These are phyloP conservation scores for Pampus argenteus DNA, from an alignment of 2,797 vertebrate species.

Conservation along the genomic window DNA sequence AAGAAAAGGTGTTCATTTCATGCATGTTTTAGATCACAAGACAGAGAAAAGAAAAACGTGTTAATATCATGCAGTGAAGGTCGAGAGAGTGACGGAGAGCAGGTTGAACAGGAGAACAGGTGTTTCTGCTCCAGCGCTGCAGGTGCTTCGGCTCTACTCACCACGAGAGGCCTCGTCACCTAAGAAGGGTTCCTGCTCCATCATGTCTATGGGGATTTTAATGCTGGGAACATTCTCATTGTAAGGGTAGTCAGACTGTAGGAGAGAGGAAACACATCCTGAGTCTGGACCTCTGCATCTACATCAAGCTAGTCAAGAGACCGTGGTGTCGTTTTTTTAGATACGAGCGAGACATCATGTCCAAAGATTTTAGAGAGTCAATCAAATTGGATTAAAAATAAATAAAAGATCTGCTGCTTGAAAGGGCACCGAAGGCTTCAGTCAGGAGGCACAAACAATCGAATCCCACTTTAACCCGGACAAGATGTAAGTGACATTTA, in stretches of 20 bases:
- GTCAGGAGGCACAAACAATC: not conserved
- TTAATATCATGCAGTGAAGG: conserved; percentile 40
- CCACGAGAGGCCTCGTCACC: conserved; percentile 95
- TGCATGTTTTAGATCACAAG: conserved; percentile 21
- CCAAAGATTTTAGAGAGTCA: not conserved
- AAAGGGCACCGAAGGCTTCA: not conserved
- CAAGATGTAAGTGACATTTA: not conserved
- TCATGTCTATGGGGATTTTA: conserved; percentile 99
- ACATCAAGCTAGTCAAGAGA: too few relatives aligned
- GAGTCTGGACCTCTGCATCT: conserved; percentile 25
- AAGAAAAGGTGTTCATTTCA: conserved; percentile 2
- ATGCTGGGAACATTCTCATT: conserved; percentile 97
- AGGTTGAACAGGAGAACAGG: not conserved
- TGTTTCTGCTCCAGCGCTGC: conserved; percentile 22
- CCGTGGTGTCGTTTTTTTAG: too few relatives aligned
- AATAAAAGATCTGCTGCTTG: not conserved
- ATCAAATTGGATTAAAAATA: not conserved
- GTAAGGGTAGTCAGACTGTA: conserved; percentile 98
- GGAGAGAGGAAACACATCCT: conserved; percentile 76
- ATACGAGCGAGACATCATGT: not conserved
- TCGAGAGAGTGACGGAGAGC: conserved; percentile 11
- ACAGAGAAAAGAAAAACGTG: not conserved
- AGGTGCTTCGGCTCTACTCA: conserved; percentile 90
- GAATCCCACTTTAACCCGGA: not conserved
- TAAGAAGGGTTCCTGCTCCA: conserved; percentile 99